Evolutionary conservation across 2,888 invertebrate genomes (phyloP).

Genomic region (Thumatha senex): DNA sequence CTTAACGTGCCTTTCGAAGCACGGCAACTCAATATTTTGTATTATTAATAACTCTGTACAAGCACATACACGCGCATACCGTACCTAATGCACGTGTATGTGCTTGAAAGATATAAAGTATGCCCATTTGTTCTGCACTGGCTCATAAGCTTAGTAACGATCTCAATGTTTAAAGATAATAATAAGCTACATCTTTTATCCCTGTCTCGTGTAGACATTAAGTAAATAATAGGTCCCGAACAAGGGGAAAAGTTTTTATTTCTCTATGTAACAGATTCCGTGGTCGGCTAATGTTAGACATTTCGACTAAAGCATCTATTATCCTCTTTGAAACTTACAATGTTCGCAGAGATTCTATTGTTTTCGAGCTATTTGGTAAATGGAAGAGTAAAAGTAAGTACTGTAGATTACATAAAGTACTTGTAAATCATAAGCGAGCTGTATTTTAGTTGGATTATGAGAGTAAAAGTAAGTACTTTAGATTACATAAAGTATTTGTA

Average conservation of each 20-base stretch:
- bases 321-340: conserved; percentile 25
- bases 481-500: conserved; percentile 5
- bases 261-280: conserved; percentile 25
- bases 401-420: conserved; percentile 10
- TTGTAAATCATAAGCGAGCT: not conserved
- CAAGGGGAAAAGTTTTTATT: conserved; percentile 27
- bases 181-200: not conserved
- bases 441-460: too few species aligned
- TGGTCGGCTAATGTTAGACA: conserved; percentile 34
- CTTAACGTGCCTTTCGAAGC: too few species aligned
- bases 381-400: conserved; percentile 8
- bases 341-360: conserved; percentile 19
- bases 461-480: too few species aligned
- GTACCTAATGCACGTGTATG: not conserved
- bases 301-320: conserved; percentile 29
- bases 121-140: not conserved
- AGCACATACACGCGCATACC: too few species aligned
- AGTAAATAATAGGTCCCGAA: conserved; percentile 13
- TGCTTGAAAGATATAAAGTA: not conserved
- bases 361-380: conserved; percentile 24
- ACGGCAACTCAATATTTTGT: too few species aligned
- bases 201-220: conserved; percentile 3
- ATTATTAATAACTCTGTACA: too few species aligned
- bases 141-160: not conserved
- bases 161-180: not conserved